Conservation (phyloP, 2,888 invertebrate genomes). For the Dryomyza anilis region DNA sequence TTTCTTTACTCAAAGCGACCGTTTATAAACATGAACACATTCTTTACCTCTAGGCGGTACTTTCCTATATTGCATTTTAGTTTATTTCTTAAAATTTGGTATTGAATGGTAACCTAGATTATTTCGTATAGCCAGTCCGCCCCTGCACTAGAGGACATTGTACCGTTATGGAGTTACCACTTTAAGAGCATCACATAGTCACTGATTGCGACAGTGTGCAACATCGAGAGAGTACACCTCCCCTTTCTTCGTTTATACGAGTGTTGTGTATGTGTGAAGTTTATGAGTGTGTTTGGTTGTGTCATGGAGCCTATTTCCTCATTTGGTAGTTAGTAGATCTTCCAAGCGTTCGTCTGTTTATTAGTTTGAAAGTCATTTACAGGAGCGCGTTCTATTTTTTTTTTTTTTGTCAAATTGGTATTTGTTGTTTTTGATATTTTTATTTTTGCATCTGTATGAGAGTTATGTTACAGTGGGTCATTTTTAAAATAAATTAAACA, state of each 20-base stretch:
- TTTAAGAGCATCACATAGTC: conserved; percentile 29
- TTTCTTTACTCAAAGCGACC: too few relatives aligned
- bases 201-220: conserved; percentile 14
- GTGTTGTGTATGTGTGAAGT: conserved; percentile 1
- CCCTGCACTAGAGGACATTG: too few relatives aligned
- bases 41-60: too few relatives aligned
- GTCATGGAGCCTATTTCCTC: neutral
- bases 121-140: conserved; percentile 27
- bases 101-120: too few relatives aligned
- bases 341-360: conserved; percentile 42
- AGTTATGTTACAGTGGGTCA: neutral
- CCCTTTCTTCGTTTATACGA: neutral
- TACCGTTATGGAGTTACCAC: conserved; percentile 21
- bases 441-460: neutral
- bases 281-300: conserved; percentile 16
- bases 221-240: neutral
- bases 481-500: neutral
- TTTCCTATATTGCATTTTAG: too few relatives aligned
- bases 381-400: conserved; percentile 27
- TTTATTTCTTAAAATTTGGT: too few relatives aligned
- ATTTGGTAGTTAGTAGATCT: neutral
- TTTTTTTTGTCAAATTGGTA: too few relatives aligned
- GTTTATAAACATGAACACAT: too few relatives aligned
- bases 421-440: neutral
- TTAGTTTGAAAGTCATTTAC: conserved; percentile 52